Conservation (phyloP, 2,113 vertebrate genomes). For the Orycteropus afer region DNA sequence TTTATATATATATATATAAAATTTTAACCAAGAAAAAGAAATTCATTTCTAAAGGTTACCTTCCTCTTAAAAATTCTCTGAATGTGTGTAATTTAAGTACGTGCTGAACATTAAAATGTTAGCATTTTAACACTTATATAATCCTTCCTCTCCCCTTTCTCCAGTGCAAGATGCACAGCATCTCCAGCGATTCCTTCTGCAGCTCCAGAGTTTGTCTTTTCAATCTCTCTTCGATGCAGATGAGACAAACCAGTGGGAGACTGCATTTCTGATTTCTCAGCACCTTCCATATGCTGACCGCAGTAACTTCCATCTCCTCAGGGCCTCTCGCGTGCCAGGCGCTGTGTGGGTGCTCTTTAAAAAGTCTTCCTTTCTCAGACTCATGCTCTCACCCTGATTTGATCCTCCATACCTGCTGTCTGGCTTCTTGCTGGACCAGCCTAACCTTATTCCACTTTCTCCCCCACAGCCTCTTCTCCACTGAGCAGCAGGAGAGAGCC, state of each 20-base stretch:
- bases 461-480: not conserved
- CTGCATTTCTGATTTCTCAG: not conserved
- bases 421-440: accelerated
- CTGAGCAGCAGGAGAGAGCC: not conserved
- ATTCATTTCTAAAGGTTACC: constrained; percentile 56
- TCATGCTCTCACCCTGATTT: not conserved
- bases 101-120: not conserved
- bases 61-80: constrained; percentile 42
- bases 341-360: accelerated
- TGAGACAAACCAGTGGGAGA: not conserved
- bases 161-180: not conserved
- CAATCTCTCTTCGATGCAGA: not conserved
- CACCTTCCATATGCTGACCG: accelerated
- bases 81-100: not conserved
- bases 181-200: not conserved
- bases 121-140: not conserved
- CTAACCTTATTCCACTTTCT: not conserved
- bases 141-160: not conserved
- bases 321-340: not conserved
- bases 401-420: accelerated
- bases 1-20: not conserved
- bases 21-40: constrained; percentile 39
- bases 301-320: accelerated
- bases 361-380: not conserved
- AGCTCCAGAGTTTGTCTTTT: not conserved